Base-by-base conservation (phyloP, 1,140 invertebrate genomes). In the Berghia stephanieae region DNA sequence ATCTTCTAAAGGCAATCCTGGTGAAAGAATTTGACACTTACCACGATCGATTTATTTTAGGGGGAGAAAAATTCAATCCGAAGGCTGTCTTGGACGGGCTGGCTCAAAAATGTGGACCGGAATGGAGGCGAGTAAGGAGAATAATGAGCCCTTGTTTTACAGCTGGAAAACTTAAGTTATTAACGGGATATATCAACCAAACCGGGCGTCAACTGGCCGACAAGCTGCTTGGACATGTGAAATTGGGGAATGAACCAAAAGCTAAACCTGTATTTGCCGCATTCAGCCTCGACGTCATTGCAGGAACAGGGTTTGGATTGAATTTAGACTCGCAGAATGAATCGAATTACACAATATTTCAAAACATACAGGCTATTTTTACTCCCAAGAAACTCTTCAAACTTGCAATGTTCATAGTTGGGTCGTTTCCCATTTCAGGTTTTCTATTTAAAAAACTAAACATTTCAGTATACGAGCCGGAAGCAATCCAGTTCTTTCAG, bases 241-340 rank as follows among this genome's bases (percentile, higher is more conserved):
- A n/a, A n/a, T n/a, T n/a, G n/a, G n/a, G n/a, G n/a, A n/a, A n/a
- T n/a, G n/a, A n/a, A n/a, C n/a, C n/a, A n/a, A n/a, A n/a, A n/a
- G n/a, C n/a, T n/a, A n/a, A n/a, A n/a, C n/a, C n/a, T 16, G 27
- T 38, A 4, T 73, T 74, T 36, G 83, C 87, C 0, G 88, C 88
- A 42, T 93, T 91, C 75, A 90, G 90, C 0, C 92, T 92, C 5
- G 92, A 93, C 78, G 87, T 92, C 2, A 92, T 93, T 40, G 91
- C 89, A 1, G 88, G 85, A 3, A 91, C 90, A 55, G 91, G 90
- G 8, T 93, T 92, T 75, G 92, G 92, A 24, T 77, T 93, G 6
- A 83, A 90, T 2, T 88, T 89, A n/a, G 90, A 92, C 75, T 91
- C 90, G 0, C 75, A 92, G 10, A 84, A 88, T 0, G 88, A 93